phyloP scores from a whole-genome alignment of 2,888 invertebrate genomes.

The Amphipoea lucens region DNA sequence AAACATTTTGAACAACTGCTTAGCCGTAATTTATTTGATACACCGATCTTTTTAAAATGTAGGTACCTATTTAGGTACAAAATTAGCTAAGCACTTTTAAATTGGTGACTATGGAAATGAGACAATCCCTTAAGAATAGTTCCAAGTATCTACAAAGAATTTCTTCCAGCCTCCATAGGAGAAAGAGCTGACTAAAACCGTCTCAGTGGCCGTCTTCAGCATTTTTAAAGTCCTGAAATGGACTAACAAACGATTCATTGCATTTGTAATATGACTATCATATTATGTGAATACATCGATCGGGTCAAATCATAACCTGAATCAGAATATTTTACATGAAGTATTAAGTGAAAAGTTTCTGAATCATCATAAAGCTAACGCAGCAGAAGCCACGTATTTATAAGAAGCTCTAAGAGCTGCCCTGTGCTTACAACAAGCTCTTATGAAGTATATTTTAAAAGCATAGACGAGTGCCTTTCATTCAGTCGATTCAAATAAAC shows the following conservation, averaged over 20 bases:
- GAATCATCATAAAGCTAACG: constrained; percentile 18
- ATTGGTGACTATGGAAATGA: background rate
- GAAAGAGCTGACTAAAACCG: background rate
- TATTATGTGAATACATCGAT: background rate
- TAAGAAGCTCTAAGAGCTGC: constrained; percentile 43
- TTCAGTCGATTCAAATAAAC: constrained; percentile 56
- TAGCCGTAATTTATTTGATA: constrained; percentile 47
- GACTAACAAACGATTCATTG: background rate
- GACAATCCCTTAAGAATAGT: background rate
- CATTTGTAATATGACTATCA: background rate
- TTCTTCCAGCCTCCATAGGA: too few species aligned
- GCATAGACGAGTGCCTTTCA: constrained; percentile 55
- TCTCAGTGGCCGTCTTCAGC: background rate
- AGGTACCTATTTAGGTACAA: background rate
- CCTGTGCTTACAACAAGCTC: constrained; percentile 42
- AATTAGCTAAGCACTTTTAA: background rate
- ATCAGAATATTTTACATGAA: background rate
- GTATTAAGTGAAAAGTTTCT: background rate
- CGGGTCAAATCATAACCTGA: background rate
- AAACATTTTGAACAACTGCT: constrained; percentile 69
- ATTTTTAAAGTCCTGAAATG: background rate
- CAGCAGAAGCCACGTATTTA: constrained; percentile 31
- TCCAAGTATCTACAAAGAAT: background rate
- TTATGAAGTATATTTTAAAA: constrained; percentile 50
- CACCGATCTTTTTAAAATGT: constrained; percentile 15